Base-by-base conservation (phyloP, 1,140 invertebrate species). In the Megathymus violae region DNA sequence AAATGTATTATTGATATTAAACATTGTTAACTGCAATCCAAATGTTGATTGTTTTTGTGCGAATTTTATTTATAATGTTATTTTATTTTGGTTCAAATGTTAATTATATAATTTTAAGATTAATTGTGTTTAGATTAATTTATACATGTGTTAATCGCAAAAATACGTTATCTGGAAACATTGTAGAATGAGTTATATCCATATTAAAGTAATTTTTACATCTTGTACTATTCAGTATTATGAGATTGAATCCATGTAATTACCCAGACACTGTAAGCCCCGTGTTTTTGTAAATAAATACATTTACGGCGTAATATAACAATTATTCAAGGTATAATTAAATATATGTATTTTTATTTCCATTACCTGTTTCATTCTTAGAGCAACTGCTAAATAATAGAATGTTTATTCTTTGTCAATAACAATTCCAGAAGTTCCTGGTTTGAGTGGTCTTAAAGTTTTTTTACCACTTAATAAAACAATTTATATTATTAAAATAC, bases 201-300 rank as follows among this genome's bases (percentile, higher is more conserved):
- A n/a, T n/a, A n/a, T n/a, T n/a, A n/a, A n/a, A n/a, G n/a, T n/a
- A n/a, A n/a, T n/a, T n/a, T n/a, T n/a, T n/a, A n/a, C n/a, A n/a
- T 22, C 5, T 22, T 22, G 2, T 22, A 22, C 19, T 22, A 5
- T 22, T 22, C 19, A 22, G 19, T 22, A 22, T 22, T 22, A 41
- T 54, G 22, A 54, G 19, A 13, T 34, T 19, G 14, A 16, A 31
- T 16, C 10, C 9, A 19, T 52, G 17, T 43, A 31, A 25, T 41
- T 54, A n/a, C n/a, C 34, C n/a, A 36, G 10, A 2, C 11, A 31
- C 1, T 36, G 27, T 31, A 31, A 31, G 9, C 34, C n/a, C 34
- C 59, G 58, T 52, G 67, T 73, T 67, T n/a, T 81, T 88, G 85
- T 88, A 85, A 82, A 84, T 88, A 88, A 74, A 76, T 75, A 75